Evolutionary conservation across 2,113 vertebrate genomes (phyloP).

Genomic region (Pseudorhombus dupliciocellatus): DNA sequence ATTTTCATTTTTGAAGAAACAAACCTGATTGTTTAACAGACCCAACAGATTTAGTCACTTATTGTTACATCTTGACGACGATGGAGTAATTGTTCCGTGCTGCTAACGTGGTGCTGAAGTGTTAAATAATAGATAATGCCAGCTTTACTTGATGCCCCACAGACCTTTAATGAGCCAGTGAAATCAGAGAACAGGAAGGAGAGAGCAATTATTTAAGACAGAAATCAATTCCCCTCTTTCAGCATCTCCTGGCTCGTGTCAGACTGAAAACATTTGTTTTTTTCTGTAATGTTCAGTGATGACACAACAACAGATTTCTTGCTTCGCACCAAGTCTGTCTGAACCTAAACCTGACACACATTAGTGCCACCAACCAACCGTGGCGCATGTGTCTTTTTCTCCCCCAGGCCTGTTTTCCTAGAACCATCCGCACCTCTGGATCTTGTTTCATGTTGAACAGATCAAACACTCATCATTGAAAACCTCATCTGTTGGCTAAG

Average conservation of each 20-base stretch:
- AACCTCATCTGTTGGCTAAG: conserved; percentile 41
- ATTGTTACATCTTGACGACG: background rate
- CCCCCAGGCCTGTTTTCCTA: background rate
- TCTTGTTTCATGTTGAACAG: conserved; percentile 21
- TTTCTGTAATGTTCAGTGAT: background rate
- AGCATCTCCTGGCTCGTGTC: conserved; percentile 15
- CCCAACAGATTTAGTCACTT: background rate
- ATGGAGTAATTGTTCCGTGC: background rate
- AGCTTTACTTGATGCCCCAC: background rate
- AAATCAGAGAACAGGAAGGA: conserved; percentile 45
- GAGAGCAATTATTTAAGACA: conserved; percentile 15
- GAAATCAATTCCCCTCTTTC: conserved; percentile 24
- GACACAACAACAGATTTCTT: background rate
- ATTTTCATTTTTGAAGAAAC: background rate
- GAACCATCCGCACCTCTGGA: conserved; percentile 16
- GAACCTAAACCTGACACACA: background rate
- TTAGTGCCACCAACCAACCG: background rate
- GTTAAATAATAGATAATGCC: conserved; percentile 27
- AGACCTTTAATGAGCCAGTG: conserved; percentile 7
- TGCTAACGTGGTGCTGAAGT: background rate
- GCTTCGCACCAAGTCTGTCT: background rate
- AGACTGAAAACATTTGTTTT: background rate
- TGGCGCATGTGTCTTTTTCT: background rate
- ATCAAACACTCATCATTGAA: conserved; percentile 52
- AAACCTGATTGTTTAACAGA: background rate